phyloP scores from a whole-genome alignment of 2,888 invertebrate genomes.

The Phymatocera aterrima region DNA sequence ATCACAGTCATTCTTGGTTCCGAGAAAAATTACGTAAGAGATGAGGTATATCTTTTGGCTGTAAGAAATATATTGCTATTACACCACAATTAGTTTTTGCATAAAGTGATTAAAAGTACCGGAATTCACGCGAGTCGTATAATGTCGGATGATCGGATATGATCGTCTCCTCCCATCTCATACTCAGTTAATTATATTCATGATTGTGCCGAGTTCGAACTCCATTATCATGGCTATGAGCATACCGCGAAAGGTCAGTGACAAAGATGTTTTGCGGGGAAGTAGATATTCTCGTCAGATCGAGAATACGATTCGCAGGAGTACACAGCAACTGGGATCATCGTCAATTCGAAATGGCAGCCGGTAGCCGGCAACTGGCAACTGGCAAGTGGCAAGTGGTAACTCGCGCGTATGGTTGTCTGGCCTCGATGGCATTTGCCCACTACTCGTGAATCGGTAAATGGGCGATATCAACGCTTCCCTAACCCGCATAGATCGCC shows the following conservation, averaged over 20 bases:
- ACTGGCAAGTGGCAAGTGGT: too few relatives aligned
- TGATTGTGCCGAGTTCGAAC: background rate
- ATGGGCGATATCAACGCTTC: conserved; percentile 20
- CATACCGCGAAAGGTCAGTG: conserved; percentile 33
- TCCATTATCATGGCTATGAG: conserved; percentile 17
- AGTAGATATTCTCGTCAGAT: background rate
- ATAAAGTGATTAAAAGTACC: background rate
- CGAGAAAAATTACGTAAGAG: background rate
- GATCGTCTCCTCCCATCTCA: background rate
- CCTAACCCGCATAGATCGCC: conserved; percentile 24
- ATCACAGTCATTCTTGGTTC: background rate
- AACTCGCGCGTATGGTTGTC: background rate
- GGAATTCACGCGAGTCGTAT: background rate
- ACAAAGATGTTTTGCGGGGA: conserved; percentile 28
- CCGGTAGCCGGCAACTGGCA: too few relatives aligned
- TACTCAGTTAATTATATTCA: background rate
- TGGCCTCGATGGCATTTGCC: background rate
- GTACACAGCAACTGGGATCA: background rate
- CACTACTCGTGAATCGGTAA: background rate
- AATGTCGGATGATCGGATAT: background rate
- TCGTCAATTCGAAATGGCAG: background rate
- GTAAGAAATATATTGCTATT: background rate
- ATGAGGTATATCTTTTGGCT: background rate
- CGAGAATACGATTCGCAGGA: background rate
- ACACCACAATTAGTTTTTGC: background rate